phyloP scores from a whole-genome alignment of 1,140 invertebrate species.

The Aphis gossypii region DNA sequence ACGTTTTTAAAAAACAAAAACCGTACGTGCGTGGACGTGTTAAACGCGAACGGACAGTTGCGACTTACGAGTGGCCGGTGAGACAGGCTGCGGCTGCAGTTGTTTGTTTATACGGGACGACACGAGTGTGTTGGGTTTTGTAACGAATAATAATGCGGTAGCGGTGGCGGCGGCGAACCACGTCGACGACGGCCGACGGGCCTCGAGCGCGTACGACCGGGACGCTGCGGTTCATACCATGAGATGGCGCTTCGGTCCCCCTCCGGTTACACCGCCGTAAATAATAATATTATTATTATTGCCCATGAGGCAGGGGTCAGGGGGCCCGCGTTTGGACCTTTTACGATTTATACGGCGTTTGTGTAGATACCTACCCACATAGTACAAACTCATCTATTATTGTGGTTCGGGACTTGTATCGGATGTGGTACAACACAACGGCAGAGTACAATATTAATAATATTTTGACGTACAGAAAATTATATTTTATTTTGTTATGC shows the following conservation, averaged over 20 bases:
- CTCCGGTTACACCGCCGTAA: background rate
- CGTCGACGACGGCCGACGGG: background rate
- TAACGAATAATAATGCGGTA: constrained; percentile 50
- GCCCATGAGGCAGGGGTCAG: background rate
- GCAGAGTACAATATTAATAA: background rate
- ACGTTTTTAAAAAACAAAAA: background rate
- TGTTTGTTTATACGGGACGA: constrained; percentile 54
- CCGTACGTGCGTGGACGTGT: background rate
- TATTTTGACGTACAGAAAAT: too few relatives aligned
- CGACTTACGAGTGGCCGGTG: background rate
- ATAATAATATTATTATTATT: background rate
- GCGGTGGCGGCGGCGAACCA: background rate
- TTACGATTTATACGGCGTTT: too few relatives aligned
- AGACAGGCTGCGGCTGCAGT: background rate
- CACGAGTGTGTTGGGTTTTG: constrained; percentile 52
- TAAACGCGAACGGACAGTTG: background rate
- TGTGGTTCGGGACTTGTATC: background rate
- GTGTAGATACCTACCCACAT: too few relatives aligned
- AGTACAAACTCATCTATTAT: too few relatives aligned
- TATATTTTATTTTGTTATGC: background rate
- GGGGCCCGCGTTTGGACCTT: background rate
- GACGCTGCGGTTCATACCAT: background rate
- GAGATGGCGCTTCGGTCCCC: constrained; percentile 8
- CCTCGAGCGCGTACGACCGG: background rate
- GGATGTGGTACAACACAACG: too few relatives aligned